Percentiles rank a stretch among this genome's conserved stretches.
Evolutionary conservation across 2,797 vertebrate genomes (phyloP).

Genomic region (Sebastes trivittatus): DNA sequence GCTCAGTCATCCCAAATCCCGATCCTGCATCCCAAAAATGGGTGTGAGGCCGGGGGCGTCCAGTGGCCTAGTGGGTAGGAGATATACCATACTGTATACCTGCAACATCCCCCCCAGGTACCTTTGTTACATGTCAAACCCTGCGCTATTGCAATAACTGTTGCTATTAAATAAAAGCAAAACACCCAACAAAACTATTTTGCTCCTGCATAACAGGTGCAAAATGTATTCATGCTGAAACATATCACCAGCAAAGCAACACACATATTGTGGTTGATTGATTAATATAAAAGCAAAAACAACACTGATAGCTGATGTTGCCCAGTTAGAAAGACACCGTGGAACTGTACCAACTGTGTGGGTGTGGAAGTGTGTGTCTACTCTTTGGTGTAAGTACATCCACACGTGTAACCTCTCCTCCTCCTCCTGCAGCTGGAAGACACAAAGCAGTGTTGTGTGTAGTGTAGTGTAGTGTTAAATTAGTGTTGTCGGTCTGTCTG

Average conservation of each 20-base stretch:
- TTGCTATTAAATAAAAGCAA: not conserved
- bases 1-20: too few relatives aligned
- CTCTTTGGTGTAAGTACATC: not conserved
- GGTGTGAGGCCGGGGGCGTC: too few relatives aligned
- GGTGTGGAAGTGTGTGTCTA: not conserved
- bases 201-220: not conserved
- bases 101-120: not conserved
- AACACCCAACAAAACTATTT: not conserved
- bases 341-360: not conserved
- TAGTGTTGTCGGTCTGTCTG: constrained; percentile 23
- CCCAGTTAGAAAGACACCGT: not conserved
- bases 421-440: constrained; percentile 8
- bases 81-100: not conserved
- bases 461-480: not conserved
- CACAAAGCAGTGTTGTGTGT: not conserved
- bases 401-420: not conserved
- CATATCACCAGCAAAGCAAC: not conserved
- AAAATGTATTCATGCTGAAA: not conserved
- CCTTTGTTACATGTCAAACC: not conserved
- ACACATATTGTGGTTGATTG: not conserved
- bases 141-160: not conserved
- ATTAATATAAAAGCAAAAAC: not conserved
- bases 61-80: not conserved
- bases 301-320: not conserved
- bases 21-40: too few relatives aligned